Evolutionary conservation across 2,888 invertebrate genomes (phyloP), one percentile per base, ranked within the genome.

Genomic region (Xestia c-nigrum): DNA sequence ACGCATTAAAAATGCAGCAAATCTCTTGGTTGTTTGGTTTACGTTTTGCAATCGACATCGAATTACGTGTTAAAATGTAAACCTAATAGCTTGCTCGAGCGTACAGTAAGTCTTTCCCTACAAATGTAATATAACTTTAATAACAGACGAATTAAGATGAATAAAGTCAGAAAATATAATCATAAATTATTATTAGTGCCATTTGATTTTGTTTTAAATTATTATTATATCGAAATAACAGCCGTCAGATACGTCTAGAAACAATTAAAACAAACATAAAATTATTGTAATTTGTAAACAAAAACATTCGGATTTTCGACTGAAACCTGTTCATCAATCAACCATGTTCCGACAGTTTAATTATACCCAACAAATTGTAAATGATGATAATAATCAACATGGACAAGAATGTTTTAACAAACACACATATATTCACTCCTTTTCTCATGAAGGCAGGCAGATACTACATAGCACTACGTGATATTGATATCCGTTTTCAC

Each of bases 261-360:
- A 64, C n/a, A 50, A 77, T 50, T 24, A n/a, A 59, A 71, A 59
- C n/a, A 68, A n/a, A 69, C 19, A 74, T 61, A 19, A n/a, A 76
- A 70, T 76, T 38, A 61, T 24, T 14, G 73, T 52, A 63, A 67
- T 50, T 50, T 63, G 24, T 71, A 68, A 70, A 61, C 38, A 70
- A 43, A 64, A 61, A 55, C 10, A 59, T 66, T 72, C 31, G 14
- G 9, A 52, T 72, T 76, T 69, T 64, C 31, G 16, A 21, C 57
- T 38, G 57, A 47, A 68, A 61, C 47, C 24, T 21, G 24, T 75
- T 70, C 64, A 77, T 81, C 74, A 72, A 74, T 84, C 76, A 69
- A 24, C 31, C 68, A 24, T 46, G 50, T 12, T 65, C 59, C 40
- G 72, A 68, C 74, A 78, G 70, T 75, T 70, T 66, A 84, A 84